A percentile compares a stretch with the other conserved stretches of the same genome.
phyloP scores from a whole-genome alignment of 2,888 invertebrate species.

The Vannuccia rotundouncinata region DNA sequence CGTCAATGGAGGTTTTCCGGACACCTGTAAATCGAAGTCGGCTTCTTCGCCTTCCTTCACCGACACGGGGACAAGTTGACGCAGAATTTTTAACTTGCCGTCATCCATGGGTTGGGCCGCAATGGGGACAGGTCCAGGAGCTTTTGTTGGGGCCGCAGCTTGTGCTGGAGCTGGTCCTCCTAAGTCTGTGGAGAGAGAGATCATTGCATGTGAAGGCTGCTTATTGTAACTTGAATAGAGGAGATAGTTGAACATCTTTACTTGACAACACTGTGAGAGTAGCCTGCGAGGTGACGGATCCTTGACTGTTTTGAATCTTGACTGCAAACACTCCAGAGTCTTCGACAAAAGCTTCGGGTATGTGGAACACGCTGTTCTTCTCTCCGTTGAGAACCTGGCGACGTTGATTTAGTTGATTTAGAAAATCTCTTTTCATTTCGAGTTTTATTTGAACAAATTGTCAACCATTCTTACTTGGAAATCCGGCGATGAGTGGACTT shows the following conservation, averaged over 20 bases:
- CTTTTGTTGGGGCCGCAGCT: background rate
- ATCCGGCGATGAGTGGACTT: constrained; percentile 81
- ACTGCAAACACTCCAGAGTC: constrained; percentile 92
- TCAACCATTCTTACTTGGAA: constrained; percentile 66
- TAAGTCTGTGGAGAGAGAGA: too few species aligned
- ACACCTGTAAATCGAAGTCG: background rate
- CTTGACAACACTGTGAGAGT: constrained; percentile 71
- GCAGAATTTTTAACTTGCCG: background rate
- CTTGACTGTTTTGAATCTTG: constrained; percentile 82
- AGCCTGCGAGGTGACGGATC: constrained; percentile 88
- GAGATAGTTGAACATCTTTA: background rate
- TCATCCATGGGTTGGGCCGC: background rate
- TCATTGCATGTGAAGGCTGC: background rate
- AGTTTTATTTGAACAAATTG: background rate
- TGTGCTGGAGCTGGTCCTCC: background rate
- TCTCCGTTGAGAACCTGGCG: constrained; percentile 88
- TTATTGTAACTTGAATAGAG: too few species aligned
- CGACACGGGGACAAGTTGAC: background rate
- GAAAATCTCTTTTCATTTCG: background rate
- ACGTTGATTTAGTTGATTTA: background rate
- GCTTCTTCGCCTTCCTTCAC: background rate
- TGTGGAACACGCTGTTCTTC: constrained; percentile 70
- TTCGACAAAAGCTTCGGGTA: constrained; percentile 91
- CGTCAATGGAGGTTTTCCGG: background rate
- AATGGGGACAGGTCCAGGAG: too few species aligned